phyloP scores from a whole-genome alignment of 64 coral and sea anemone genomes.

The Trachythela sp. region DNA sequence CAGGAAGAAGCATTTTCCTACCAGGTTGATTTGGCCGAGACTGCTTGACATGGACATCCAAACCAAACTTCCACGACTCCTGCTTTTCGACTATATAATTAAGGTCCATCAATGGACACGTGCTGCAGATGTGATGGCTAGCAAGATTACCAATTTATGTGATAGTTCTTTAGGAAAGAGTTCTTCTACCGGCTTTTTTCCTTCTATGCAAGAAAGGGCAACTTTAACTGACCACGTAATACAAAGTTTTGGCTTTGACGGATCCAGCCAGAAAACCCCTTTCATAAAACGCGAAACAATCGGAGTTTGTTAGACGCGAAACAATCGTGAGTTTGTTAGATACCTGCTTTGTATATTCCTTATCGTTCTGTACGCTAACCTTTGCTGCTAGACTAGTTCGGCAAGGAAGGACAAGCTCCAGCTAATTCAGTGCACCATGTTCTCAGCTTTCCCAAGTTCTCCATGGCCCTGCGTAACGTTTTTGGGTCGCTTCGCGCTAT shows the following conservation, averaged over 20 bases:
- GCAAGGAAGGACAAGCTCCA: too few species aligned
- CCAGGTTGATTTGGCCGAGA: background rate
- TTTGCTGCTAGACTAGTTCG: too few species aligned
- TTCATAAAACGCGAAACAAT: background rate
- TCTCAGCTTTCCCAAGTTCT: background rate
- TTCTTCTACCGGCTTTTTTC: background rate
- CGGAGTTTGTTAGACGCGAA: background rate
- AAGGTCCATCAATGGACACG: background rate
- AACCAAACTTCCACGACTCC: background rate
- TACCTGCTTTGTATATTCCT: background rate
- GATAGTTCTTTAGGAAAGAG: background rate
- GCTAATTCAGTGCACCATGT: background rate
- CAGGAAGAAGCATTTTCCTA: background rate
- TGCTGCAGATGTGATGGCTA: constrained; percentile 9
- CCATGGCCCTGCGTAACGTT: background rate
- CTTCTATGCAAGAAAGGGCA: background rate
- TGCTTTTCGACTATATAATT: background rate
- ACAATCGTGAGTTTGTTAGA: background rate
- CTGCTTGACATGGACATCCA: background rate
- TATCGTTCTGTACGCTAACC: too few species aligned
- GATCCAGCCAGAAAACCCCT: background rate
- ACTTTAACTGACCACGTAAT: too few species aligned
- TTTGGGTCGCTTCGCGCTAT: background rate
- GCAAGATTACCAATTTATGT: background rate
- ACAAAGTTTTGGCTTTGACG: background rate